Evolutionary conservation across 1,140 invertebrate genomes (phyloP).

Genomic region (Drosophila bocqueti): DNA sequence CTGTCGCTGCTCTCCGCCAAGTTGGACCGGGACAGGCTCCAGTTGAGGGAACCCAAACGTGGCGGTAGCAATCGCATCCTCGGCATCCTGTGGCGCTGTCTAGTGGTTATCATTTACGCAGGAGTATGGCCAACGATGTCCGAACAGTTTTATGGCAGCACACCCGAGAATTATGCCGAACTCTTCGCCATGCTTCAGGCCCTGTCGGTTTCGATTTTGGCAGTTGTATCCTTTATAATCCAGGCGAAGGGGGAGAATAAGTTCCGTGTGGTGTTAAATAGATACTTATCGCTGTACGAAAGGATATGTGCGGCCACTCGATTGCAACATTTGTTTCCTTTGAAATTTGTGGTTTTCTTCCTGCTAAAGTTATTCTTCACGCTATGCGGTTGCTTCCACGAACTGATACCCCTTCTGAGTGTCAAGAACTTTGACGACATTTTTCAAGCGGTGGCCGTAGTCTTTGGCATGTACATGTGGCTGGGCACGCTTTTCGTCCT

Average conservation of each 20-base stretch:
- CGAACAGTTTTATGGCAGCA: neutral
- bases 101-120: conserved; percentile 53
- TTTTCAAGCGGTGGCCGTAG: neutral
- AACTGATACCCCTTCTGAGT: conserved; percentile 41
- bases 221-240: conserved; percentile 54
- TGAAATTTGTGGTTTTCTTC: conserved; percentile 49
- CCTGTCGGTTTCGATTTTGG: conserved; percentile 48
- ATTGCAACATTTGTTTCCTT: conserved; percentile 32
- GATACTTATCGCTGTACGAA: conserved; percentile 56
- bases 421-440: conserved; percentile 2
- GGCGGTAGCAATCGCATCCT: conserved; percentile 47
- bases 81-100: conserved; percentile 49
- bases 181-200: conserved; percentile 46
- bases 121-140: conserved; percentile 32
- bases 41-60: conserved; percentile 23
- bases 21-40: conserved; percentile 38
- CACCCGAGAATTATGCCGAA: conserved; percentile 50
- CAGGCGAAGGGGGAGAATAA: conserved; percentile 46
- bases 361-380: conserved; percentile 51
- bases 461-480: conserved; percentile 67
- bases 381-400: conserved; percentile 53
- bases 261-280: conserved; percentile 56
- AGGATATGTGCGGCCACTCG: conserved; percentile 43
- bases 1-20: conserved; percentile 51
- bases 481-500: conserved; percentile 68